These are phyloP conservation scores for Erebia ligea DNA, from an alignment of 2,888 invertebrate genomes.

Conservation along the genomic window DNA sequence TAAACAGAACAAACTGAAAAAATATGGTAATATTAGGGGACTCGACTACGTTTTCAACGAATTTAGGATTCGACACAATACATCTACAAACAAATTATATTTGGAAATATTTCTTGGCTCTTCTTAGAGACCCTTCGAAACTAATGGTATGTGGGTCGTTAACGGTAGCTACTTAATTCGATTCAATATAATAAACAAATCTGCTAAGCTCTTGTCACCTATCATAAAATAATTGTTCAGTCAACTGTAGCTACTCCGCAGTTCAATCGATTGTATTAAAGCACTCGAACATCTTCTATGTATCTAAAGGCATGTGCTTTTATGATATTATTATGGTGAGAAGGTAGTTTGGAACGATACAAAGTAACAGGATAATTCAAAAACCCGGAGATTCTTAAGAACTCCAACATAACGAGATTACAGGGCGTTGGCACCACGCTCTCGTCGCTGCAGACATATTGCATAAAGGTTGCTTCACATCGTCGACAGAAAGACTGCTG, in stretches of 20 bases:
- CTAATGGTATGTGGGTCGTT: background rate
- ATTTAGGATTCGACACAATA: background rate
- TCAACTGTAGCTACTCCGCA: background rate
- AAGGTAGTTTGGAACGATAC: background rate
- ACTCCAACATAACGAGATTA: constrained; percentile 40
- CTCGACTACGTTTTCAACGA: constrained; percentile 15
- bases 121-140: background rate
- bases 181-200: too few species aligned
- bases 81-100: background rate
- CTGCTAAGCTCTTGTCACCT: too few species aligned
- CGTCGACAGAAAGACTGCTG: background rate
- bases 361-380: constrained; percentile 20
- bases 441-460: constrained; percentile 45
- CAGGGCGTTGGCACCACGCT: constrained; percentile 40
- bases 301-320: background rate
- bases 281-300: background rate
- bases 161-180: too few species aligned
- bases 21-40: constrained; percentile 27
- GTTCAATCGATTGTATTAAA: background rate
- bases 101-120: background rate
- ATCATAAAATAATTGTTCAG: too few species aligned
- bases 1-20: constrained; percentile 20
- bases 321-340: background rate
- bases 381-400: constrained; percentile 29
- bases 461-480: constrained; percentile 31